Conservation (phyloP, 1,140 invertebrate species). For the Battus philenor region DNA sequence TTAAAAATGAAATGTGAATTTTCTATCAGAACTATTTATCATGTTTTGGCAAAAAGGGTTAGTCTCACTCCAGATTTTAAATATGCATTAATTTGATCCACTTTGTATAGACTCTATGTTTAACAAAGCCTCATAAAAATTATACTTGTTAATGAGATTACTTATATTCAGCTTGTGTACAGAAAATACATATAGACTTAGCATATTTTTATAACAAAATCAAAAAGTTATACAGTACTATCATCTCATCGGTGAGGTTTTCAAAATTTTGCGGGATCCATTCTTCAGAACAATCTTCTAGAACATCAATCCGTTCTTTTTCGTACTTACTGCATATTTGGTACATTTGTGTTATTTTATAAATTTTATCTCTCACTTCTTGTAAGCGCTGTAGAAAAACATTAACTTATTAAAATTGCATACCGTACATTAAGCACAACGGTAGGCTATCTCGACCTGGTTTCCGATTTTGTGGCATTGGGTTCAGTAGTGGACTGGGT, state of each 20-base stretch:
- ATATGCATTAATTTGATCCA: neutral
- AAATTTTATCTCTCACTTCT: conserved; percentile 41
- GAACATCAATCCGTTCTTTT: conserved; percentile 42
- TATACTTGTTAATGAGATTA: neutral
- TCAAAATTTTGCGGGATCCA: conserved; percentile 32
- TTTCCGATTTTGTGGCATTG: no score
- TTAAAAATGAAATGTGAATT: no score
- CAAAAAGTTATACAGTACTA: conserved; percentile 35
- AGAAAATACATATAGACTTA: neutral
- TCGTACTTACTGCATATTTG: conserved; percentile 69
- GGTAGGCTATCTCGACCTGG: no score
- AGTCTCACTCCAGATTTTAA: no score
- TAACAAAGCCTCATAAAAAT: neutral
- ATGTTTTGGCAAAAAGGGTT: no score
- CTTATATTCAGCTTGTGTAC: neutral
- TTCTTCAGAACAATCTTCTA: conserved; percentile 29
- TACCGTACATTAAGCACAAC: no score
- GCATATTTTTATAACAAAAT: neutral
- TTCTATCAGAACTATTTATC: no score
- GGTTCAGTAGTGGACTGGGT: no score
- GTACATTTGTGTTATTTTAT: conserved; percentile 58
- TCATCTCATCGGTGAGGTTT: conserved; percentile 46
- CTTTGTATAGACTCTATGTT: neutral
- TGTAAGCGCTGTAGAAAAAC: conserved; percentile 45
- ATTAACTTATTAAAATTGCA: no score